Evolutionary conservation across 2,113 vertebrate genomes (phyloP), one percentile per base, ranked within the genome.

Genomic region (Merops nubicus): DNA sequence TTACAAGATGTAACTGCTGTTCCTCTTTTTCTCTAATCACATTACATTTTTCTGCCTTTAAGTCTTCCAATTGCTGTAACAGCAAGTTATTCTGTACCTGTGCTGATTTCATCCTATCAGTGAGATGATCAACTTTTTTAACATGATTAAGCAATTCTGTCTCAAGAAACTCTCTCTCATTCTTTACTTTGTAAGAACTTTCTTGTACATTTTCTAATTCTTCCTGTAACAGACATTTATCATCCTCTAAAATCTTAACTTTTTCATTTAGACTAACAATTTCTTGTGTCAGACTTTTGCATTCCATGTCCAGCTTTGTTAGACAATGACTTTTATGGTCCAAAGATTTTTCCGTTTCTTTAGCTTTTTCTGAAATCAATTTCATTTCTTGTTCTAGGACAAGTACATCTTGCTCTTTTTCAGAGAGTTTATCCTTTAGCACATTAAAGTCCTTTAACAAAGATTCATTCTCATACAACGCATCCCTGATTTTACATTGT

Each of bases 121-220:
- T 98, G 64, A 99, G 96, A 54, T 98, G 96, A 40, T 99, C 98
- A 2, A 99, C 97, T 60, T 94, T 98, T 91, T 98, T 98, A 1
- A 98, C 95, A 51, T 98, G 98, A 92, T 98, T 98, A 21, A 99
- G 98, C 76, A 99, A 97, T 36, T 99, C 97, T 0, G 98, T 98
- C 92, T 99, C 98, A 91, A 99, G 97, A 97, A 98, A 98, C 34
- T 99, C 98, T 31, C 98, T 99, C 96, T 99, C 99, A 68, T 98
- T 99, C 87, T 99, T 99, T 12, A 98, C 98, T 93, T 98, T 99
- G 78, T 98, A 98, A 15, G 98, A 99, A 42, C 76, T 98, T 96
- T 99, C 98, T 82, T 99, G 98, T 5, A 96, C 95, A 33, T 98
- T 99, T 92, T 99, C 98, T 16, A 99, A 97, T 96, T 99, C 99